Evolutionary conservation across 2,888 invertebrate genomes (phyloP), one percentile per base, ranked within the genome.

Genomic region (Diarsia rubi): DNA sequence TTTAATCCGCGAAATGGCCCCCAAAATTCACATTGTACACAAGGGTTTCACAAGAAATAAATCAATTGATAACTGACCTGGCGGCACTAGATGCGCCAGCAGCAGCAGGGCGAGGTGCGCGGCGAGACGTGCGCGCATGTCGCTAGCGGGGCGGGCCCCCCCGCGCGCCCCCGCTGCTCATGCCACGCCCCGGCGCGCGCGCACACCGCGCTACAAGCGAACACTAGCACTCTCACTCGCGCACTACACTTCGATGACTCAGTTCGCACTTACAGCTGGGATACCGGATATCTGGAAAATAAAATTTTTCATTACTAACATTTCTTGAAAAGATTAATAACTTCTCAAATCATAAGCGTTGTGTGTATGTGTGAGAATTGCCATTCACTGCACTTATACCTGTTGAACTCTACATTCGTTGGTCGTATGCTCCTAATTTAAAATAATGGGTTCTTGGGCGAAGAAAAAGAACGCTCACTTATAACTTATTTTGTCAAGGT

Each of bases 61-160:
- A 16, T 6, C 21, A 19, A 16, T 0, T 44, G 6, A 9, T 14
- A 11, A 91, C 95, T 90, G 66, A 95, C 95, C 94, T 79, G 91
- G 92, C 67, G 92, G 93, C 70, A 93, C 87, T 65, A 94, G 89
- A 83, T 94, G 93, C 85, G 94, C 93, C 71, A 95, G 86, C 84
- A 92, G 88, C 84, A 95, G 93, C 91, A 95, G 91, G 88, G 93
- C 93, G 86, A 93, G 91, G 83, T 88, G 91, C 89, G 92, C 91
- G 83, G 90, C 90, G 88, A 88, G 84, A 86, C 92, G 92, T 86
- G 89, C 91, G 91, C 94, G 93, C 92, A 93, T 94, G 86, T 89
- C 93, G 91, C 94, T 93, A 93, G 91, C 93, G 93, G 91, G 91
- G 91, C 91, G 87, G 88, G 83, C 89, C 89, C 90, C 90, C 89